Evolutionary conservation across 2,888 invertebrate species (phyloP).

Genomic region (Nephrotoma appendiculata): DNA sequence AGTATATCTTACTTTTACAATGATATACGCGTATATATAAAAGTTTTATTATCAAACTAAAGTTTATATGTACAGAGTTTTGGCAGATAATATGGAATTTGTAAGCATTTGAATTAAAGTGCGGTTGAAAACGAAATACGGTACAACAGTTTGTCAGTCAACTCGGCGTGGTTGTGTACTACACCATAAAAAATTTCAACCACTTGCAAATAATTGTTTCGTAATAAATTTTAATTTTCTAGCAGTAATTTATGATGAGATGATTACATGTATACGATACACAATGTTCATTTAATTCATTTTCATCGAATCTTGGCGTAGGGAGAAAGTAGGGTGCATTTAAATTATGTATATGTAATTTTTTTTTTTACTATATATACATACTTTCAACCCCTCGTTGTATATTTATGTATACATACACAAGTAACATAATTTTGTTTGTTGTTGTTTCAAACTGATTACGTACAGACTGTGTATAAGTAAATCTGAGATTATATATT

Average conservation of each 20-base stretch:
- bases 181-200: background rate
- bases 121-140: background rate
- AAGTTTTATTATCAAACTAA: background rate
- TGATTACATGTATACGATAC: background rate
- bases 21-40: background rate
- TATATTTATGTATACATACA: background rate
- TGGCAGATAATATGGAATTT: background rate
- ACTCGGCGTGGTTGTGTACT: background rate
- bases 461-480: background rate
- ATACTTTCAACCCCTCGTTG: background rate
- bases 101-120: background rate
- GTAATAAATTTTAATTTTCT: background rate
- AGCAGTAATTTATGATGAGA: background rate
- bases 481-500: background rate
- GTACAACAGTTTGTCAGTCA: background rate
- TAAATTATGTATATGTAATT: background rate
- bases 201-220: background rate
- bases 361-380: background rate
- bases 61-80: background rate
- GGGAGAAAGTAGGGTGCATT: background rate
- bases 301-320: background rate
- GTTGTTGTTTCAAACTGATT: background rate
- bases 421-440: background rate
- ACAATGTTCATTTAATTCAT: background rate
- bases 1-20: background rate